These are phyloP conservation scores for Anolis sagrei DNA, from an alignment of 2,113 vertebrate genomes.

Conservation along the genomic window DNA sequence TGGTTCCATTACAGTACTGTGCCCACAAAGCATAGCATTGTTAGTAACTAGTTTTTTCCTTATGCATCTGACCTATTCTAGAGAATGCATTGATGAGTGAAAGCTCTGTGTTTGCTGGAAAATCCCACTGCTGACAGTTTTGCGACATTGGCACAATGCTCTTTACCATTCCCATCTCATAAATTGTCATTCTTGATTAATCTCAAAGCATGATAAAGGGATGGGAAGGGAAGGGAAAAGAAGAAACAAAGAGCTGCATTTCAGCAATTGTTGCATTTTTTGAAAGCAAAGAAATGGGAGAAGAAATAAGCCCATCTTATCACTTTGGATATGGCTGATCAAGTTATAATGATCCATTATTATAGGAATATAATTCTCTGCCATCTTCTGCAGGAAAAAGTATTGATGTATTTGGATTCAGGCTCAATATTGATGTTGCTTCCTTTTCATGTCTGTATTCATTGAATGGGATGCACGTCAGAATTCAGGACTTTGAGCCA, in stretches of 20 bases:
- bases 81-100: slow-evolving; percentile 29
- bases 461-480: slow-evolving; percentile 63
- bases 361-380: slow-evolving; percentile 54
- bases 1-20: too few species aligned
- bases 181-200: slow-evolving; percentile 55
- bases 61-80: neutral
- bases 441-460: slow-evolving; percentile 75
- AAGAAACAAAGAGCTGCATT: slow-evolving; percentile 15
- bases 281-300: slow-evolving; percentile 65
- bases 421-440: slow-evolving; percentile 67
- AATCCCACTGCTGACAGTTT: neutral
- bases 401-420: slow-evolving; percentile 67
- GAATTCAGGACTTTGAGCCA: slow-evolving; percentile 72
- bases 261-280: slow-evolving; percentile 48
- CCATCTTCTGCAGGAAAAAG: slow-evolving; percentile 43
- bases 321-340: slow-evolving; percentile 61
- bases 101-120: neutral
- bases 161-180: slow-evolving; percentile 50
- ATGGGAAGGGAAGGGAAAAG: neutral
- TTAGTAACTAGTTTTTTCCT: neutral
- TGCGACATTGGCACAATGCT: slow-evolving; percentile 32
- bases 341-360: slow-evolving; percentile 68
- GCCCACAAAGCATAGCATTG: too few species aligned
- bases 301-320: slow-evolving; percentile 69
- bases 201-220: slow-evolving; percentile 58